phyloP scores from a whole-genome alignment of 37 sponge, comb jelly and placozoan species.

The Mnemiopsis leidyi region DNA sequence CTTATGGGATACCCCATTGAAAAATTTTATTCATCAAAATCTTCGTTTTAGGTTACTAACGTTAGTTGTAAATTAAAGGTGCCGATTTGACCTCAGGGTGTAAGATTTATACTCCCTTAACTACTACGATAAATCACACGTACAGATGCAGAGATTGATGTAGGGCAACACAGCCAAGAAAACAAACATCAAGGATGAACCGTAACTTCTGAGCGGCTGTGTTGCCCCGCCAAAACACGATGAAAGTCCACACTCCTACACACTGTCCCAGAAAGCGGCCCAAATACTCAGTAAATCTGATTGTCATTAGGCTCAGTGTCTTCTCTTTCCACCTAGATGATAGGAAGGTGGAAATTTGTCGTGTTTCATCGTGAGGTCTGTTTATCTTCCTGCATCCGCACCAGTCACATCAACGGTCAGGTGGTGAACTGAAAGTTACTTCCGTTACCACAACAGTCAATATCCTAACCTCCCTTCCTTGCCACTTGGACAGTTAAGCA shows the following conservation, averaged over 20 bases:
- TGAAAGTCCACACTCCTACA: neutral
- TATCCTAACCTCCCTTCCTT: no score
- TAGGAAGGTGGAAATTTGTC: neutral
- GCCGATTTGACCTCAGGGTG: no score
- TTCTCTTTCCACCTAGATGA: neutral
- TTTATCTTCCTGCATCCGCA: constrained; percentile 50
- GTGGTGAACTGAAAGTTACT: constrained; percentile 5
- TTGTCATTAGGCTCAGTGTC: neutral
- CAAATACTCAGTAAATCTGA: neutral
- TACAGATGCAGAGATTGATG: no score
- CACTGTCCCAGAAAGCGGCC: neutral
- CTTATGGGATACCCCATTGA: no score
- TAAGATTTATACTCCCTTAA: no score
- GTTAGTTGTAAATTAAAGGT: no score
- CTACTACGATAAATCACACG: no score
- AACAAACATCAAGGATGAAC: neutral
- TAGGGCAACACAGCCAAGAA: neutral
- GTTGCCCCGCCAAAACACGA: constrained; percentile 10
- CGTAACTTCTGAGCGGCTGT: no score
- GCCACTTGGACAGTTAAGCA: no score
- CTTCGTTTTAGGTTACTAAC: no score
- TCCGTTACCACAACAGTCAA: neutral
- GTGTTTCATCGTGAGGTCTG: neutral
- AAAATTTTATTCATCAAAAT: no score
- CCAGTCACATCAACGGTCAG: constrained; percentile 64